Evolutionary conservation across 1,140 invertebrate species (phyloP), one percentile per base, ranked within the genome.

Genomic region (Panonychus citri): DNA sequence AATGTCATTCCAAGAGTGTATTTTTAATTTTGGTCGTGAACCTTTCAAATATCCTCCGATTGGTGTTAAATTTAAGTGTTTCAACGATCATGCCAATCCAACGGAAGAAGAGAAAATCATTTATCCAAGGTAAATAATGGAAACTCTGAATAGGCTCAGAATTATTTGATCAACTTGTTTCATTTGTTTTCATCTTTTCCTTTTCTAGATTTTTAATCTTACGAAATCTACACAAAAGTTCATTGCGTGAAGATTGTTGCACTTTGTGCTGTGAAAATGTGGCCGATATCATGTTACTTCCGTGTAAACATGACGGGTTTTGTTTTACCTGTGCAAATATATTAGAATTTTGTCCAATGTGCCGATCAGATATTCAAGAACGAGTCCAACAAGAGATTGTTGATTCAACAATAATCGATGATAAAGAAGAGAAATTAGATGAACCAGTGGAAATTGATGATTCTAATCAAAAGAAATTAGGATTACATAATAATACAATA

Each of bases 1-100:
- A 66, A 91, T 93, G 87, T 85, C 85, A 55, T 91, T 88, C 71
- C 87, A 94, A 66, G 86, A 91, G 65, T 89, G 86, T 73, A 74
- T 79, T 49, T 91, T 93, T 69, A 94, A 94, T 74, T 94, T 94
- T 71, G 89, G 89, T 53, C 74, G 77, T 53, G 74, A 77, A 61
- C 78, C 82, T 3, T 93, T 90, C 69, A 74, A 75, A 60, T 82
- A 75, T 73, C 83, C 86, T 52, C 86, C 85, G 0, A 70, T 67
- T 28, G 76, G 78, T 65, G 70, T 75, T 54, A 64, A 68, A 59
- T 83, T 78, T 72, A 70, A 74, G 62, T 76, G 73, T 55, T 90
- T 93, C 67, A 91, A 93, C 66, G 77, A 85, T 57, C 70, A 76
- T 64, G 83, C 81, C 37, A 67, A 67, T 24, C 71, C 93, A 27